Percentiles rank a stretch among this genome's conserved stretches.
Evolutionary conservation across 2,797 vertebrate species (phyloP).

Genomic region (Acanthopagrus latus): DNA sequence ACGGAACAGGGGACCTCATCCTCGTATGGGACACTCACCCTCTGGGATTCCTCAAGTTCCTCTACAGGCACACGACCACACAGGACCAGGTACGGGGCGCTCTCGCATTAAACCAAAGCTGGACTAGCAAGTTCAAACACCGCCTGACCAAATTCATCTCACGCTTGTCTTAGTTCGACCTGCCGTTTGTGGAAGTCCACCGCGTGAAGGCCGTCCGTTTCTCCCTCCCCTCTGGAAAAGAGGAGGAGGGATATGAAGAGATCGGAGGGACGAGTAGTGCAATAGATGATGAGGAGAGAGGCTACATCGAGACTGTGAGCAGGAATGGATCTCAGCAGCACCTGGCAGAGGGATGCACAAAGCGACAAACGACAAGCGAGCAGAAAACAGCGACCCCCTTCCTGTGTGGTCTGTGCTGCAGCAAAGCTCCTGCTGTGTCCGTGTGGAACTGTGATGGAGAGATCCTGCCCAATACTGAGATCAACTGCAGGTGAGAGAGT

Average conservation of each 20-base stretch:
- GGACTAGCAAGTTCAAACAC: neutral
- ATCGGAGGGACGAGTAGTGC: slow-evolving; percentile 1
- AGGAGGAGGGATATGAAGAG: slow-evolving; percentile 53
- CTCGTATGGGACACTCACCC: slow-evolving; percentile 85
- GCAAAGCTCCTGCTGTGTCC: slow-evolving; percentile 74
- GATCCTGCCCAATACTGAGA: slow-evolving; percentile 80
- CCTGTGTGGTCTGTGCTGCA: slow-evolving; percentile 81
- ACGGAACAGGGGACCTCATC: slow-evolving; percentile 89
- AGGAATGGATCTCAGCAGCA: slow-evolving; percentile 74
- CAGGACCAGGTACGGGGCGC: slow-evolving; percentile 84
- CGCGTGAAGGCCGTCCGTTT: slow-evolving; percentile 87
- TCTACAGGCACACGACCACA: slow-evolving; percentile 87
- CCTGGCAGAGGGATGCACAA: slow-evolving; percentile 52
- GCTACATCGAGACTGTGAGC: slow-evolving; percentile 39
- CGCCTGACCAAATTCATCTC: neutral
- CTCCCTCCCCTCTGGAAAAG: slow-evolving; percentile 66
- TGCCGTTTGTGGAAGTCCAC: slow-evolving; percentile 90
- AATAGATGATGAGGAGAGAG: slow-evolving; percentile 42
- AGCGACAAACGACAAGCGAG: slow-evolving; percentile 12
- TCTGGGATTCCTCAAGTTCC: slow-evolving; percentile 85
- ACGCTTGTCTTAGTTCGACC: slow-evolving; percentile 83
- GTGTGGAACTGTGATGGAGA: slow-evolving; percentile 92
- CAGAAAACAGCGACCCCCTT: slow-evolving; percentile 57
- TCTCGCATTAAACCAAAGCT: neutral
- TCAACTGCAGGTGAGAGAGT: slow-evolving; percentile 81